Base-by-base conservation (phyloP, 2,888 invertebrate genomes). In the Lymantria monacha region DNA sequence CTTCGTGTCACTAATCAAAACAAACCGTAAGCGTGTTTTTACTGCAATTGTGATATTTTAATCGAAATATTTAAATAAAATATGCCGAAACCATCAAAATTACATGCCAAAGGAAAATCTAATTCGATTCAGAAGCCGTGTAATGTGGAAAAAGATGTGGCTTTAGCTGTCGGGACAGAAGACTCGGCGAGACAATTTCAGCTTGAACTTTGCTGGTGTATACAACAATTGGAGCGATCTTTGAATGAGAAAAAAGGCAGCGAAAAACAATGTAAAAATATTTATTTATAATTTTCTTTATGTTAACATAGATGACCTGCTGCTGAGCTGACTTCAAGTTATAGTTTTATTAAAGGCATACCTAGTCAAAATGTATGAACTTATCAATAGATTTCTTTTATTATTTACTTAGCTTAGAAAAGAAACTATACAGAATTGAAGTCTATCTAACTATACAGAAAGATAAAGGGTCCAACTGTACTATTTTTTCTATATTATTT, bases 141-240 rank as follows among this genome's bases (percentile, higher is more conserved):
- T 52, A 86, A 83, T 66, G 67, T 74, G 10, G 83, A 84, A 44
- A 81, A 76, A 59, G 79, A 80, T 41, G 67, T 58, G 14, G 55
- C 76, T 8, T 30, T 30, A 14, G 79, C 82, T 13, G 70, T 58
- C 22, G 81, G 85, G 49, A 79, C 82, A 0, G 88, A 87, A 49
- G 93, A 95, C 83, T 83, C 91, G 0, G 88, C 93, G 56, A 88
- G 93, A 76, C 94, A 94, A 74, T 95, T 96, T 71, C 95, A 96
- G 77, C 66, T 95, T n/a, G 96, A 96, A 79, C 81, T 96, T 7
- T 95, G 93, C 70, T 96, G 96, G 96, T 96, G 96, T 72, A 94
- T 96, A 64, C 95, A 95, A 65, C 94, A 95, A 63, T 78, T 96
- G 51, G 94, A 95, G 73, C 81, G 80, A 14, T 88, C 92, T 15